Conservation (phyloP, 2,113 vertebrate genomes). For the Chaetodon trifascialis region DNA sequence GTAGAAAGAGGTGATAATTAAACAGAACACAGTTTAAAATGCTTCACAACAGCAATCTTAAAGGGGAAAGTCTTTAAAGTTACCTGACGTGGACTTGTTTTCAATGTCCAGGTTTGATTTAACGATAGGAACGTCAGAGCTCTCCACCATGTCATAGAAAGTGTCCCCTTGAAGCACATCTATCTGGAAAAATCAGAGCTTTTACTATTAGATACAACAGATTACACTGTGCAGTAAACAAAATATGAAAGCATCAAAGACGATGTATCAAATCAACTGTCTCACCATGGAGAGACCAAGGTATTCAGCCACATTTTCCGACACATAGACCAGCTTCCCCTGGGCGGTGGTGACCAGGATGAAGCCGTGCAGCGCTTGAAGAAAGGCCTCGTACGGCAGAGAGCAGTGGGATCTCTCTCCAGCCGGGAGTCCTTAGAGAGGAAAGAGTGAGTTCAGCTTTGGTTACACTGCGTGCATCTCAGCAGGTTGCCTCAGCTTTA, state of each 20-base stretch:
- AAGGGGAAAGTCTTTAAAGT: neutral
- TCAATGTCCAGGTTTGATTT: constrained; percentile 61
- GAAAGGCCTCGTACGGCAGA: constrained; percentile 76
- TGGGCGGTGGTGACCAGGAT: constrained; percentile 81
- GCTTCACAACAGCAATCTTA: neutral
- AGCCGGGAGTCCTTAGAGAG: constrained; percentile 55
- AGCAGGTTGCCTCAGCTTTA: constrained; percentile 35
- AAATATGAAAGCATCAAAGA: neutral
- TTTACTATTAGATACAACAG: constrained; percentile 5
- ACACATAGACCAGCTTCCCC: constrained; percentile 87
- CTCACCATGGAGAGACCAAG: constrained; percentile 89
- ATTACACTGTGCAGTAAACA: neutral
- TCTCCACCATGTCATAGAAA: constrained; percentile 79
- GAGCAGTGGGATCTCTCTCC: constrained; percentile 9
- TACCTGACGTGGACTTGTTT: constrained; percentile 68
- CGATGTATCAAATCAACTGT: neutral
- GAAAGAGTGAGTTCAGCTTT: constrained; percentile 21
- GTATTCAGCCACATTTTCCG: constrained; percentile 87
- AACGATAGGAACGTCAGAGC: constrained; percentile 60
- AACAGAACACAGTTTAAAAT: too few species aligned
- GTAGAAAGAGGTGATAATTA: neutral
- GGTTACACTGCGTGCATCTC: constrained; percentile 26
- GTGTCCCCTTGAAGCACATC: constrained; percentile 83
- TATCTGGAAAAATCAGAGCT: constrained; percentile 61
- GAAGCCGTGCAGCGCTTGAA: constrained; percentile 87